phyloP scores from a whole-genome alignment of 1,140 invertebrate genomes.

The Caerostris darwini region DNA sequence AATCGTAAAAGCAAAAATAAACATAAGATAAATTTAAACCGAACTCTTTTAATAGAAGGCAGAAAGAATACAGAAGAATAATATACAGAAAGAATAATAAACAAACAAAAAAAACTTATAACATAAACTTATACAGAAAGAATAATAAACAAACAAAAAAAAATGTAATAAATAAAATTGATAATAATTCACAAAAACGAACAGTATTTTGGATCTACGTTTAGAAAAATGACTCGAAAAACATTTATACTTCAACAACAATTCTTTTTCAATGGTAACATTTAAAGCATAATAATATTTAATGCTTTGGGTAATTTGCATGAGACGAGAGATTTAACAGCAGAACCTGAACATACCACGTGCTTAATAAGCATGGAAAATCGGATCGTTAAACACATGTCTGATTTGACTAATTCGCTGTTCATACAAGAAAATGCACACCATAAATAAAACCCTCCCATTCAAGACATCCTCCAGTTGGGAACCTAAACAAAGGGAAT shows the following conservation, averaged over 20 bases:
- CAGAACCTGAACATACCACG: neutral
- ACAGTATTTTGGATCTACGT: neutral
- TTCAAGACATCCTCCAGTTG: neutral
- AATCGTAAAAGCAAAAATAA: too few species aligned
- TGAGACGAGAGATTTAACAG: neutral
- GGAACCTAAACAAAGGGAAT: neutral
- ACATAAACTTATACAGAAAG: too few species aligned
- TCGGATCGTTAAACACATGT: slow-evolving; percentile 30
- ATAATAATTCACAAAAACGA: too few species aligned
- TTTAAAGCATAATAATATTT: neutral
- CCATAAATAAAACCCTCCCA: neutral
- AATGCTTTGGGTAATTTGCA: neutral
- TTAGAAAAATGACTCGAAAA: neutral
- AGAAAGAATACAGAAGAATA: too few species aligned
- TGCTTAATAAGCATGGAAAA: slow-evolving; percentile 29
- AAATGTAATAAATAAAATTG: too few species aligned
- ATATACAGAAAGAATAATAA: too few species aligned
- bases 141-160: too few species aligned
- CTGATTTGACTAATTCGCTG: slow-evolving; percentile 20
- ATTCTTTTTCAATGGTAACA: neutral
- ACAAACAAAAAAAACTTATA: too few species aligned
- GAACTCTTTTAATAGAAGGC: too few species aligned
- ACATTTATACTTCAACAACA: neutral
- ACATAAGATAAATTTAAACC: too few species aligned
- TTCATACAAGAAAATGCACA: neutral